A percentile compares a stretch with the other conserved stretches of the same genome.
These are phyloP conservation scores for Montipora capricornis DNA, from an alignment of 64 coral and sea anemone species.

Conservation along the genomic window DNA sequence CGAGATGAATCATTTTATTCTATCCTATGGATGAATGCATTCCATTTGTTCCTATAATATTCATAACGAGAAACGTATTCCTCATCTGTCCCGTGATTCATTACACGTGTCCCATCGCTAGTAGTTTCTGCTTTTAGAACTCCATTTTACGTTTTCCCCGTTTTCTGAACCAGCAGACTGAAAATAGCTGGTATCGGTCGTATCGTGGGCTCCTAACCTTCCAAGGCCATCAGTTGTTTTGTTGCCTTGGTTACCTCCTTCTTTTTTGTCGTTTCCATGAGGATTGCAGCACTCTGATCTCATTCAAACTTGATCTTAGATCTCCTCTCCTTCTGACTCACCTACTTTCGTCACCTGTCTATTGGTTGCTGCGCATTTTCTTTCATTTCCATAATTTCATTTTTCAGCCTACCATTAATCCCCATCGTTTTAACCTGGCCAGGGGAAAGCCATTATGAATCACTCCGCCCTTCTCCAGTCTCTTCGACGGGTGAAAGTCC, in stretches of 20 bases:
- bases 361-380: neutral
- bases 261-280: too few species aligned
- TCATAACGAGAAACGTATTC: neutral
- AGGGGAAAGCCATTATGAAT: constrained; percentile 19
- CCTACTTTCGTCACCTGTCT: constrained; percentile 8
- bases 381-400: neutral
- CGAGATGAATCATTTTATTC: neutral
- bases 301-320: neutral
- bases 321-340: too few species aligned
- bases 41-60: neutral
- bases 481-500: neutral
- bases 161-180: too few species aligned
- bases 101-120: neutral
- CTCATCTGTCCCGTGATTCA: neutral
- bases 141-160: neutral
- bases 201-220: too few species aligned
- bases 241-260: too few species aligned
- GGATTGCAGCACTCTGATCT: too few species aligned
- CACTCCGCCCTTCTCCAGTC: neutral
- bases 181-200: too few species aligned
- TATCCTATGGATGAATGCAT: neutral
- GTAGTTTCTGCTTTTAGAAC: neutral
- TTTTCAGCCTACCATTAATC: neutral
- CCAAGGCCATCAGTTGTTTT: too few species aligned
- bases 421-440: neutral